Base-by-base conservation (phyloP, 2,797 vertebrate genomes). In the Hephaestus fuliginosus region DNA sequence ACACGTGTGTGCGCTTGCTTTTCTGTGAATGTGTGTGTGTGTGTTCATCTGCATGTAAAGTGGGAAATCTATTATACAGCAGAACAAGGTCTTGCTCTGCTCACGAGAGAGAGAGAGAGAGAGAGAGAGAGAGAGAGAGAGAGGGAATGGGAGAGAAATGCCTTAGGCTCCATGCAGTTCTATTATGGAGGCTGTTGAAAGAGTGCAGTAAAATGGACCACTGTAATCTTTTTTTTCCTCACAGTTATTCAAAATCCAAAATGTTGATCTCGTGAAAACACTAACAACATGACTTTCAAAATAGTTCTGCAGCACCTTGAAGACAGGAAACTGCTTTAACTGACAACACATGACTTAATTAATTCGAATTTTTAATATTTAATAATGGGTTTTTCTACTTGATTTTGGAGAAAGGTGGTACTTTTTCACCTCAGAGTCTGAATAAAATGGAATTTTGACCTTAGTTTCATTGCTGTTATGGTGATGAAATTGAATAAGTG, bases 11-110 rank as follows among this genome's bases (percentile, higher is more conserved):
- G 36, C 14, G 18, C 6, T 22, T 55, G 66, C 39, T 7, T 70
- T 66, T 76, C 58, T 46, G 39, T 46, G 51, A 51, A 48, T 51
- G 5, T 33, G 17, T 49, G 41, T 20, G 14, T 49, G 30, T 39
- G 61, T 63, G 65, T 73, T 77, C 67, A 82, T 88, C 78, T 84
- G 58, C 80, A 81, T 89, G 70, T 79, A 85, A 81, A 88, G 78
- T 78, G 69, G 74, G 18, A 78, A 86, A 85, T 88, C 82, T 84
- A 76, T 89, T 86, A 84, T 66, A 76, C 69, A 74, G 61, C 41
- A 63, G 82, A 82, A 84, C 70, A 80, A 84, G 68, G 71, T 84
- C 49, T 84, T n/a, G 18, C 86, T 73, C 69, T 62, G 53, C 68
- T 75, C 71, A 65, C 6, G 39, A 57, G 25, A 74, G 53, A 82